These are phyloP conservation scores for Meiosimyza platycephala DNA, from an alignment of 2,888 invertebrate species.

Conservation along the genomic window DNA sequence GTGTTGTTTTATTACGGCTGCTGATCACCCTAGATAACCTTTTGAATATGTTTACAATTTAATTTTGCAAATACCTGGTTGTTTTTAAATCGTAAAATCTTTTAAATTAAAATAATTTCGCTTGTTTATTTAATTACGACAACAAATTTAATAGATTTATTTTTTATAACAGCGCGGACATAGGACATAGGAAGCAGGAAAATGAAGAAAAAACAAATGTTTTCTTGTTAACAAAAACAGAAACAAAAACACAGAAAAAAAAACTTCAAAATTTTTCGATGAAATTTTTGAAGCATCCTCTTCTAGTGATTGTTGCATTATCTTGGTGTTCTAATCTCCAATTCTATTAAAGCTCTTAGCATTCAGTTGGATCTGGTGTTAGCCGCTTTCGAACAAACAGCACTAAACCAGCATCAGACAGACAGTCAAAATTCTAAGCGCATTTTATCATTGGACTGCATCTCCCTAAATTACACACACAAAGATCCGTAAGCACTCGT, in stretches of 20 bases:
- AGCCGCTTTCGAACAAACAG: neutral
- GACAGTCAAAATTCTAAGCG: neutral
- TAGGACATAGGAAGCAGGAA: too few relatives aligned
- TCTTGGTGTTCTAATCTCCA: constrained; percentile 8
- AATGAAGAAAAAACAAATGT: too few relatives aligned
- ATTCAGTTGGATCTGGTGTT: neutral
- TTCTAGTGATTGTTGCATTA: neutral
- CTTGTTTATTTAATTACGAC: too few relatives aligned
- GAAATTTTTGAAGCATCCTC: constrained; percentile 7
- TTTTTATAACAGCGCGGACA: neutral
- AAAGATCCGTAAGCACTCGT: too few relatives aligned
- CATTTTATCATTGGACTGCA: neutral
- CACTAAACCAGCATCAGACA: neutral
- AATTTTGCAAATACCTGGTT: too few relatives aligned
- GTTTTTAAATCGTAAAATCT: too few relatives aligned
- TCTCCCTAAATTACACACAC: neutral
- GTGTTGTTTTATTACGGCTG: too few relatives aligned
- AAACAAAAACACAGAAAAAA: neutral
- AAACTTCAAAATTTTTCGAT: neutral
- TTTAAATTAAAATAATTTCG: too few relatives aligned
- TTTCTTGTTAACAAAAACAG: too few relatives aligned
- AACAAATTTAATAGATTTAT: neutral
- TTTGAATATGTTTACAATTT: too few relatives aligned
- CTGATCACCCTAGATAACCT: too few relatives aligned
- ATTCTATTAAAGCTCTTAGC: constrained; percentile 15